A percentile compares a stretch with the other conserved stretches of the same genome.
Evolutionary conservation across 2,113 vertebrate genomes (phyloP).

Genomic region (Gymnobelideus leadbeateri): DNA sequence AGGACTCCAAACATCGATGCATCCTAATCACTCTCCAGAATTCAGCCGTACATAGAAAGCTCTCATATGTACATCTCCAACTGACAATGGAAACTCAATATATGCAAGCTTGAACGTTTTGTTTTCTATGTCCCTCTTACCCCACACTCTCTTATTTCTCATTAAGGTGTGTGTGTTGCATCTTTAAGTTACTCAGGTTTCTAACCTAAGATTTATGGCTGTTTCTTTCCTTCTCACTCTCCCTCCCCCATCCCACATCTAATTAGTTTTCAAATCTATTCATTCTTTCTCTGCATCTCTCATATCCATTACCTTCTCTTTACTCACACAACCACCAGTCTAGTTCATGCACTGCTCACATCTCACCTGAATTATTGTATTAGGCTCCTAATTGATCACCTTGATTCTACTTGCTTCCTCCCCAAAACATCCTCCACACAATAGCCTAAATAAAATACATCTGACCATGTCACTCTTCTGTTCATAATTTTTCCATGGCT

Average conservation of each 20-base stretch:
- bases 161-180: not conserved
- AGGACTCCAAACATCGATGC: not conserved
- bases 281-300: not conserved
- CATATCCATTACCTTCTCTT: not conserved
- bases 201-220: not conserved
- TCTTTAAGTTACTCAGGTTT: not conserved
- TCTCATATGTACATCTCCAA: not conserved
- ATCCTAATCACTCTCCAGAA: not conserved
- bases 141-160: not conserved
- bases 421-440: not conserved
- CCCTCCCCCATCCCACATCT: not conserved
- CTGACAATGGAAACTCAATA: not conserved
- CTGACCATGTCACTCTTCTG: not conserved
- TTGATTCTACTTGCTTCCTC: not conserved
- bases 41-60: not conserved
- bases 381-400: not conserved
- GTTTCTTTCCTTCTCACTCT: not conserved
- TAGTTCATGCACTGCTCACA: not conserved
- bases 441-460: not conserved
- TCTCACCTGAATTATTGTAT: not conserved
- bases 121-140: not conserved
- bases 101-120: not conserved
- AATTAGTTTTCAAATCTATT: not conserved
- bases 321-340: not conserved
- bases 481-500: not conserved